These are phyloP conservation scores for Elephantulus edwardii DNA, from an alignment of 2,113 vertebrate genomes.

Conservation along the genomic window DNA sequence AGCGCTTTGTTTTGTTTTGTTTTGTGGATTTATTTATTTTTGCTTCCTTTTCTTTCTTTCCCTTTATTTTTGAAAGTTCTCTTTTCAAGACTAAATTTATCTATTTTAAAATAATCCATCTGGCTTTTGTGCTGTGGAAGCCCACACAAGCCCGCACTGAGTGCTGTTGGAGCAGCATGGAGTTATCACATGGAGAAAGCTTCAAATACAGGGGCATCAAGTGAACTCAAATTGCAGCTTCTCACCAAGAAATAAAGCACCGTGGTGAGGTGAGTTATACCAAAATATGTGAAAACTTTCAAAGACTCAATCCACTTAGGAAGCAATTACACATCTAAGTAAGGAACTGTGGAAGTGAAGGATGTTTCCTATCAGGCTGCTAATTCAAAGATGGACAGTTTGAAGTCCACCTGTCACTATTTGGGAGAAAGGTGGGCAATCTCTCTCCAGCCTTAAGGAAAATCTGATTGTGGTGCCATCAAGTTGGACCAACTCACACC, in stretches of 20 bases:
- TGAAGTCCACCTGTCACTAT: no score
- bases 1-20: slow-evolving; percentile 57
- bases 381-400: no score
- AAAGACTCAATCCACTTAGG: slow-evolving; percentile 55
- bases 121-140: slow-evolving; percentile 78
- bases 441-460: no score
- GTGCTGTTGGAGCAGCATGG: slow-evolving; percentile 67
- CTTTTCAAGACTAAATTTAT: slow-evolving; percentile 77
- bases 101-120: slow-evolving; percentile 79
- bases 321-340: no score
- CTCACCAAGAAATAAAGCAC: slow-evolving; percentile 74
- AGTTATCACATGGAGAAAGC: slow-evolving; percentile 72
- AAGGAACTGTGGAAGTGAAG: no score
- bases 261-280: slow-evolving; percentile 56
- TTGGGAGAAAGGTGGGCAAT: no score
- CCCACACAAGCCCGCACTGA: slow-evolving; percentile 73
- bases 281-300: slow-evolving; percentile 64
- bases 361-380: no score
- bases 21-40: slow-evolving; percentile 34
- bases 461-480: no score
- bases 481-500: no score
- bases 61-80: slow-evolving; percentile 56
- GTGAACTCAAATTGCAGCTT: slow-evolving; percentile 77
- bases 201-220: slow-evolving; percentile 75
- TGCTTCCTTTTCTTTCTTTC: neutral